Base-by-base conservation (phyloP, 2,797 vertebrate species). In the Anguilla pacifica region DNA sequence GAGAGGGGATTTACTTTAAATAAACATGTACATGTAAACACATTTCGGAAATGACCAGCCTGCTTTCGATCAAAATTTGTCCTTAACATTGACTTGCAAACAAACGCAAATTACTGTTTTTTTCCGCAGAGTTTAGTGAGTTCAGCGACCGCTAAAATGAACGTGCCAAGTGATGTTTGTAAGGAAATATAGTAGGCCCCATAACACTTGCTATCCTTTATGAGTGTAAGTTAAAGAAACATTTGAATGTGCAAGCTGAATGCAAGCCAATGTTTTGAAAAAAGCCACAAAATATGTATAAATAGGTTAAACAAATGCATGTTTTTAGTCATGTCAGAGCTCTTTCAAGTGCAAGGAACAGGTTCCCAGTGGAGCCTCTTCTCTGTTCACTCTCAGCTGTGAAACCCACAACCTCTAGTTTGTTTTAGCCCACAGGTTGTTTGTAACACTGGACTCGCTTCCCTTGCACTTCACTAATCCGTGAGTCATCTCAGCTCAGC, bases 11-110 rank as follows among this genome's bases (percentile, higher is more conserved):
- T 51, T 82, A 82, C 46, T 79, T 79, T 79, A 79, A 79, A 46
- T 79, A 46, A 79, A 19, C 74, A 9, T 46, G 74, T 79, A 79
- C 35, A 79, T 79, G 19, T 79, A 79, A 79, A 79, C 74, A 79
- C 17, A 79, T 22, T 39, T 79, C n/a, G 74, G 39, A 43, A 43
- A 39, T 46, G 15, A 77, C 13, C 31, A 35, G 74, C 35, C 35
- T 79, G 74, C 15, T 22, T 43, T 79, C 15, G 46, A 43, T 79
- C 74, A 43, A 7, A 39, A 35, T 77, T 19, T 77, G 11, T 39
- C 11, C 13, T 74, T 39, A 39, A 74, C 11, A 35, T 77, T 77
- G 13, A 17, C 15, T 39, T 77, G 72, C 72, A 77, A 77, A 77
- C 72, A 77, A 35, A 79, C 46, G 35, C 39, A 17, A 43, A 79